phyloP scores from a whole-genome alignment of 2,888 invertebrate species.

The Eupsilia transversa region DNA sequence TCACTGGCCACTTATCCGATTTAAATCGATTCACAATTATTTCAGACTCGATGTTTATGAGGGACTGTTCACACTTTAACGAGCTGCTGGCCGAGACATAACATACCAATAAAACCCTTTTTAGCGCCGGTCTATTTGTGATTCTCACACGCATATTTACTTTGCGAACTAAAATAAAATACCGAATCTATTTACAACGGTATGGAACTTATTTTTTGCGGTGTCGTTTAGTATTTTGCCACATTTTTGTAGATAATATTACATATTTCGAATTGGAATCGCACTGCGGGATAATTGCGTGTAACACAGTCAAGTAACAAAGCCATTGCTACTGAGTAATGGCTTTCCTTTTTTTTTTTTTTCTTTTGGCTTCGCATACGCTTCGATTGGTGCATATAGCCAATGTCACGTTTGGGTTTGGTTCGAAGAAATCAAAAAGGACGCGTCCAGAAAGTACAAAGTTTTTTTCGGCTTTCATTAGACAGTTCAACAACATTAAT shows the following conservation, averaged over 20 bases:
- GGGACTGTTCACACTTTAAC: conserved; percentile 55
- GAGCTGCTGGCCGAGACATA: conserved; percentile 52
- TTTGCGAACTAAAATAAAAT: conserved; percentile 37
- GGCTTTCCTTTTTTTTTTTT: too few relatives aligned
- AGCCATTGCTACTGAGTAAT: too few relatives aligned
- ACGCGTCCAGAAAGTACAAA: too few relatives aligned
- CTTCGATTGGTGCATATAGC: too few relatives aligned
- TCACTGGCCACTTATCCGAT: conserved; percentile 56
- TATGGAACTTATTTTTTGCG: conserved; percentile 10
- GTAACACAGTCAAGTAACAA: too few relatives aligned
- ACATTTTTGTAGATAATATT: conserved; percentile 8
- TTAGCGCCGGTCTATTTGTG: conserved; percentile 44
- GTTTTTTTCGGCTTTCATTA: too few relatives aligned
- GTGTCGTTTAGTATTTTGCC: neutral
- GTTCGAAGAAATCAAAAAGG: too few relatives aligned
- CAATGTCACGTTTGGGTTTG: too few relatives aligned
- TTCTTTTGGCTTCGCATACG: too few relatives aligned
- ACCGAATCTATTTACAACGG: conserved; percentile 35
- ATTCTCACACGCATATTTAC: conserved; percentile 30
- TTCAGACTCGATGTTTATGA: conserved; percentile 48
- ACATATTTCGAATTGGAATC: neutral
- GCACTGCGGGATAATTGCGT: too few relatives aligned
- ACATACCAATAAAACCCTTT: conserved; percentile 50
- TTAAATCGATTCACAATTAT: conserved; percentile 60
- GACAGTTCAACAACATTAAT: too few relatives aligned